Base-by-base conservation (phyloP, 2,113 vertebrate species). In the Dissostichus mawsoni region DNA sequence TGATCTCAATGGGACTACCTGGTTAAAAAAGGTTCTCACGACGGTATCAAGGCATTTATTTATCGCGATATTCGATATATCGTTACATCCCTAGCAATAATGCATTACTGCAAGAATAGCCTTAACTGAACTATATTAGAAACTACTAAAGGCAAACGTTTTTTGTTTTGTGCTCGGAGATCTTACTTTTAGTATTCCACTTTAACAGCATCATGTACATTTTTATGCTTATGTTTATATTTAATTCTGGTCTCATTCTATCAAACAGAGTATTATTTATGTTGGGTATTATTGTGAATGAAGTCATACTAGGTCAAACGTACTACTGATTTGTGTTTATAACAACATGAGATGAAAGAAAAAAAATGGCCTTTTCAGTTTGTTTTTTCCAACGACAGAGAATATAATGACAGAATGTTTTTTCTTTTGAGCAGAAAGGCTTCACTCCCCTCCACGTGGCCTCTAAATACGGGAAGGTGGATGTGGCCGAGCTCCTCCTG, bases 391-490 rank as follows among this genome's bases (percentile, higher is more conserved):
- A 59, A 14, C 18, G 14, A 13, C 45, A 16, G 4, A 25, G 48
- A 45, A 7, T 16, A 14, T 11, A 20, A 53, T 25, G 13, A 25
- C 50, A 52, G n/a, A 2, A 10, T 16, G 47, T 12, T 84, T 25
- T 70, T 56, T 73, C 47, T 90, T 48, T 88, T 93, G 92, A 96
- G 95, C 95, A 99, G 98, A 99, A 99, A 97, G 98, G 98, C 92
- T 99, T 99, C 92, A 99, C 97, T 86, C 97, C 98, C 66, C 97
- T 99, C 68, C 98, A 99, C 3, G 96, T 99, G 88, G 97, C 98
- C 5, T 97, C 97, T 73, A 99, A 99, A 92, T 98, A 99, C 0
- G 97, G 97, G 67, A 99, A 98, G 81, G 95, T 96, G 16, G 94
- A 96, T 8, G 96, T 99, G 47, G 96, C 96, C 0, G 96, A 99